A percentile compares a stretch with the other conserved stretches of the same genome.
These are phyloP conservation scores for Strix uralensis DNA, from an alignment of 2,113 vertebrate genomes.

Conservation along the genomic window DNA sequence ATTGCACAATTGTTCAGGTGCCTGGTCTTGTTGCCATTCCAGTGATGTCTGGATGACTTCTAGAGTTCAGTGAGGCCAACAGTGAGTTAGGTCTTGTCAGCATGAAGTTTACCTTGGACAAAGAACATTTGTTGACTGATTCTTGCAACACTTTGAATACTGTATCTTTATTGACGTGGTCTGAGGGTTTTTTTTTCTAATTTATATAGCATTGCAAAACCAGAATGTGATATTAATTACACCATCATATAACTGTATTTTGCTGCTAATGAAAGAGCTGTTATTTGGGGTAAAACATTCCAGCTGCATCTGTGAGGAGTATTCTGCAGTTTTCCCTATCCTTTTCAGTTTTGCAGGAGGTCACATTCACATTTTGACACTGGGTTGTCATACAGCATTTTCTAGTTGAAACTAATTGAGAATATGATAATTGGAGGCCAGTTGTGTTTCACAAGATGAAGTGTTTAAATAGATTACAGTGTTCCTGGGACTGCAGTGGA, in stretches of 20 bases:
- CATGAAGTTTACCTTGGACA: background rate
- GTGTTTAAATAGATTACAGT: background rate
- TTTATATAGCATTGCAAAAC: background rate
- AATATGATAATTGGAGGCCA: background rate
- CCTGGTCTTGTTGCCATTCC: background rate
- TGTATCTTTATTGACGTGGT: background rate
- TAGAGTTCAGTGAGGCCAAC: background rate
- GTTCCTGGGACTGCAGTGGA: background rate
- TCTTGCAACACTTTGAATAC: background rate
- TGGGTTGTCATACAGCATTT: background rate
- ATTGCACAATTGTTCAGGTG: background rate
- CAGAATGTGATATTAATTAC: background rate
- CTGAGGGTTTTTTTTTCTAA: background rate
- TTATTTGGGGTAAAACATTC: background rate
- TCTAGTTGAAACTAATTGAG: background rate
- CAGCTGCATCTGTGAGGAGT: background rate
- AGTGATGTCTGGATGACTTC: background rate
- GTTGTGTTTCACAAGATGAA: background rate
- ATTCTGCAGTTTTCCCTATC: background rate
- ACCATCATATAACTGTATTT: background rate
- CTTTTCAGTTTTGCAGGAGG: background rate
- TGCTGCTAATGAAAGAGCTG: background rate
- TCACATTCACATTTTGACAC: background rate
- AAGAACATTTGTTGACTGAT: background rate
- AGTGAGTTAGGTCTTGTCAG: background rate